Conservation (phyloP, 2,113 vertebrate species). For the Hemibagrus wyckioides region DNA sequence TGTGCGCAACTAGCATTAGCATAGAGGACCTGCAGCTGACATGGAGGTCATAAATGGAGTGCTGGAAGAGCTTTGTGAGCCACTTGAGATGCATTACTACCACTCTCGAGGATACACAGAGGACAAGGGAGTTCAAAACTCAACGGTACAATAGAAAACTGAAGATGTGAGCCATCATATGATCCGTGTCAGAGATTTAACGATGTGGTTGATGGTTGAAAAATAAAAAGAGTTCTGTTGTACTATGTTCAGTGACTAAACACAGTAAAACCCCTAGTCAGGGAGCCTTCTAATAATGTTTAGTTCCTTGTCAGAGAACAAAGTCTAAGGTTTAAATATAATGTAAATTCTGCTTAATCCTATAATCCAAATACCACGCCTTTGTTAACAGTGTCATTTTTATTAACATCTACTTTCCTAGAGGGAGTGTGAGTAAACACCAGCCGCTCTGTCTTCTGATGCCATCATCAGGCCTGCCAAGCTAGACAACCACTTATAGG, state of each 20-base stretch:
- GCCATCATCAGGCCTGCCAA: slow-evolving; percentile 67
- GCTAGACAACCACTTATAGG: slow-evolving; percentile 69
- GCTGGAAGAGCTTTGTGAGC: slow-evolving; percentile 2
- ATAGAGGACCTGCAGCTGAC: slow-evolving; percentile 35
- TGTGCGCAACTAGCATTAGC: slow-evolving; percentile 38
- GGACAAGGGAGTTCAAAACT: background rate
- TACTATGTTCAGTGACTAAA: no score
- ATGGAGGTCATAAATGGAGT: slow-evolving; percentile 30
- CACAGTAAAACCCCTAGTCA: background rate
- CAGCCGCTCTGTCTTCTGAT: slow-evolving; percentile 69
- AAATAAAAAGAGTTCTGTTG: background rate
- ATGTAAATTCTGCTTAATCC: slow-evolving; percentile 15
- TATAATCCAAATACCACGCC: slow-evolving; percentile 21
- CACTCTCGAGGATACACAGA: background rate
- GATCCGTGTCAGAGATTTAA: background rate
- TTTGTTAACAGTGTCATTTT: background rate
- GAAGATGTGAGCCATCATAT: background rate
- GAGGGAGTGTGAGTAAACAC: slow-evolving; percentile 13
- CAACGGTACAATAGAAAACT: slow-evolving; percentile 1
- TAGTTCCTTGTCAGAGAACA: background rate
- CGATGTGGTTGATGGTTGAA: background rate
- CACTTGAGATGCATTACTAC: slow-evolving; percentile 31
- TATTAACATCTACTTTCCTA: slow-evolving; percentile 16
- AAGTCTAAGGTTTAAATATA: background rate
- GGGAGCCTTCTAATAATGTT: background rate